Base-by-base conservation (phyloP, 2,888 invertebrate species). In the Acanthacorydalis orientalis region DNA sequence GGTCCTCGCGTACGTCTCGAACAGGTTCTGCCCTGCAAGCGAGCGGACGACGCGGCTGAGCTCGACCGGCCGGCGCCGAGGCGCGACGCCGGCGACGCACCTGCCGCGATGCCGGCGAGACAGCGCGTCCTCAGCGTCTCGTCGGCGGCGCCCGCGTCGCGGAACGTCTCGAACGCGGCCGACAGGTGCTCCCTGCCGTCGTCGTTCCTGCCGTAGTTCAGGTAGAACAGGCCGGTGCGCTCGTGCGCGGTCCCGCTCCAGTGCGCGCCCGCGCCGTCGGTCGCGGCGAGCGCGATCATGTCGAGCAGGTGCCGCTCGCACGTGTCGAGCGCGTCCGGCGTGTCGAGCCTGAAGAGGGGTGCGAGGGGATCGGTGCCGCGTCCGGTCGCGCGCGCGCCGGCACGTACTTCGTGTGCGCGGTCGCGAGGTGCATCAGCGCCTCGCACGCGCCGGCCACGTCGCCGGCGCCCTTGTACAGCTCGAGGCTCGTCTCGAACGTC, bases 41-140 rank as follows among this genome's bases (percentile, higher is more conserved):
- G 23, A 23, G 23, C 23, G 23, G 23, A 31, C n/a, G 9, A 16
- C 31, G 23, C 23, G 43, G 23, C 3, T 35, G 31, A 12, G 15
- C 31, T 14, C 15, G 83, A 55, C 84, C 85, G 50, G 85, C 84
- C 44, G 79, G 81, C 64, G 70, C 83, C 53, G 52, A 9, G 11
- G 12, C 12, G 4, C 40, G 43, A 31, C 33, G 37, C 12, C 11
- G 7, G 8, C 4, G 7, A 38, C 10, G 47, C 53, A 60, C 61
- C 63, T 14, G 55, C 54, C 4, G 64, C 59, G 39, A 64, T 57
- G 2, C 62, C 63, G 9, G 59, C 60, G 39, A 65, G 51, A 49
- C 59, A 61, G 49, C 59, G 57, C 4, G 59, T 59, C 49, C 57
- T 56, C 42, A 61, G 60, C 8, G 56, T 52, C 23, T 61, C 57